Evolutionary conservation across 2,113 vertebrate genomes (phyloP).

Genomic region (Dissostichus mawsoni): DNA sequence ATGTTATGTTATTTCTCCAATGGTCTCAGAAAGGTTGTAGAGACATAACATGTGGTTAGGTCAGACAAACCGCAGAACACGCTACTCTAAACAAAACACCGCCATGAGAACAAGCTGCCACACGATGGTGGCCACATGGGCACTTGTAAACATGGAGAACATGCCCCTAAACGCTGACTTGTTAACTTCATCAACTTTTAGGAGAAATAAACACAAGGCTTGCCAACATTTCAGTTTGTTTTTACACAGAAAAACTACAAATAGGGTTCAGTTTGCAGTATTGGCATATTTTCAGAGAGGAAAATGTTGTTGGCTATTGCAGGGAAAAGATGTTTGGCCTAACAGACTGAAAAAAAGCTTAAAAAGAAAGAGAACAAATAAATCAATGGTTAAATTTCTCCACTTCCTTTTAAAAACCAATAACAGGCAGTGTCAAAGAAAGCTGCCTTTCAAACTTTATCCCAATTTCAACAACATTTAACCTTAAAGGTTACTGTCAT

Average conservation of each 20-base stretch:
- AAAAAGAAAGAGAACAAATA: neutral
- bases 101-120: constrained; percentile 43
- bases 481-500: constrained; percentile 38
- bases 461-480: constrained; percentile 27
- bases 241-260: neutral
- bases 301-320: neutral
- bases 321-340: neutral
- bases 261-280: neutral
- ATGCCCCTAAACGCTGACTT: neutral
- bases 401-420: constrained; percentile 7
- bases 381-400: neutral
- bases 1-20: neutral
- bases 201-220: neutral
- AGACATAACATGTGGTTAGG: constrained; percentile 70
- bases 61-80: constrained; percentile 53
- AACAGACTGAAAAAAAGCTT: neutral
- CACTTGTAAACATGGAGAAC: constrained; percentile 35
- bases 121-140: constrained; percentile 23
- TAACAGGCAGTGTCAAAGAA: constrained; percentile 16
- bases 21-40: constrained; percentile 55
- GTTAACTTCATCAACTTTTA: neutral
- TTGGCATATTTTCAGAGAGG: neutral
- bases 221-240: neutral
- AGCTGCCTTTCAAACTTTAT: constrained; percentile 19
- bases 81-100: constrained; percentile 59